Evolutionary conservation across 1,140 invertebrate genomes (phyloP).

Genomic region (Cherax destructor): DNA sequence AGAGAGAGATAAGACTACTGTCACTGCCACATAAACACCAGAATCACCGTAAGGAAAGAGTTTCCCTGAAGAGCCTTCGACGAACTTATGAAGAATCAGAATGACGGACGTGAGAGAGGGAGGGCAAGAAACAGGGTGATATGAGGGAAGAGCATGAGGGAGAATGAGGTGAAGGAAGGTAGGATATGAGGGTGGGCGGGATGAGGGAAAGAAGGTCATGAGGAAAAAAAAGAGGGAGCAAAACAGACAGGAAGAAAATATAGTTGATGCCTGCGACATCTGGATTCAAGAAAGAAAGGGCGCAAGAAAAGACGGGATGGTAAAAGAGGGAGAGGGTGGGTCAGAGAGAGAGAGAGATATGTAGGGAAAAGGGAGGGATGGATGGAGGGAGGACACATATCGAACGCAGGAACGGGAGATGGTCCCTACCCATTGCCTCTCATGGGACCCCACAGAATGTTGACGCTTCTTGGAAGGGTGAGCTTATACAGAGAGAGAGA

Average conservation of each 20-base stretch:
- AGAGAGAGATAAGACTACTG: background rate
- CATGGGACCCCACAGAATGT: background rate
- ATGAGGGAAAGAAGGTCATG: no score
- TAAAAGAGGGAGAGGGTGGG: background rate
- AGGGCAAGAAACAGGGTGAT: background rate
- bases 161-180: no score
- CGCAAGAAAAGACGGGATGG: background rate
- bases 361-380: no score
- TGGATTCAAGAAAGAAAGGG: no score
- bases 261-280: no score
- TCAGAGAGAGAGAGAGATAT: no score
- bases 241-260: no score
- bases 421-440: background rate
- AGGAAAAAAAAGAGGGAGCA: no score
- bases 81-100: background rate
- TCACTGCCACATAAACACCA: no score
- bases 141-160: background rate
- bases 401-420: background rate
- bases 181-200: no score
- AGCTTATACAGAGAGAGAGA: background rate
- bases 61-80: background rate
- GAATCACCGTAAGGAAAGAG: background rate
- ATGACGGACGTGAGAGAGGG: background rate
- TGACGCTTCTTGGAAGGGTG: background rate
- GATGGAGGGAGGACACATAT: no score